These are phyloP conservation scores for Crematogaster levior DNA, from an alignment of 2,888 invertebrate genomes.

Conservation along the genomic window DNA sequence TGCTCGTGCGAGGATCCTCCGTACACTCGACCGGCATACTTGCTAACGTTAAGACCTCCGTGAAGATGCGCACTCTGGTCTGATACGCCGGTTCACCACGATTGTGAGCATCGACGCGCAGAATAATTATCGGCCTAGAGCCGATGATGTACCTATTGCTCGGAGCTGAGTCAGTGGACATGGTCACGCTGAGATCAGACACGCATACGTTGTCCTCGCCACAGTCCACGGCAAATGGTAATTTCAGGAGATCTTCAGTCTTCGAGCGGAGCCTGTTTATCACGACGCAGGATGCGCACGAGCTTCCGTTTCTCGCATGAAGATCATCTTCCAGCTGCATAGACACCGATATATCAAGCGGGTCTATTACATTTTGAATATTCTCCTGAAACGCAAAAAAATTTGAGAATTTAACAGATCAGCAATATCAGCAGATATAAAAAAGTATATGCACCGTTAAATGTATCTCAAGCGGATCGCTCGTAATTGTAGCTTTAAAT, in stretches of 20 bases:
- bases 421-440: constrained; percentile 4
- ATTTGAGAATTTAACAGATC: background rate
- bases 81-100: constrained; percentile 78
- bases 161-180: constrained; percentile 70
- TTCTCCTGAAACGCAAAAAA: constrained; percentile 69
- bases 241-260: constrained; percentile 66
- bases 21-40: constrained; percentile 74
- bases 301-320: constrained; percentile 5
- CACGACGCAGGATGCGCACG: constrained; percentile 67
- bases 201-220: constrained; percentile 75
- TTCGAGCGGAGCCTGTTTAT: constrained; percentile 73
- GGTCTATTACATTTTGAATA: constrained; percentile 76
- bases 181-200: constrained; percentile 64
- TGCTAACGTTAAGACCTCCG: constrained; percentile 71
- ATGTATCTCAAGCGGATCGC: constrained; percentile 64
- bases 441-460: constrained; percentile 67
- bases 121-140: constrained; percentile 56
- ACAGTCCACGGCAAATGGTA: constrained; percentile 78
- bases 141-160: constrained; percentile 66
- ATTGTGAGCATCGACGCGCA: constrained; percentile 69
- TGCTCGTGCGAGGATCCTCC: constrained; percentile 41
- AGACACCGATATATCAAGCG: constrained; percentile 74
- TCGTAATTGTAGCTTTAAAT: constrained; percentile 44
- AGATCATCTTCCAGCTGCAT: constrained; percentile 53
- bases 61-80: constrained; percentile 68